A percentile compares a stretch with the other conserved stretches of the same genome.
Conservation (phyloP, 2,888 invertebrate species). For the Trichopria drosophilae region DNA sequence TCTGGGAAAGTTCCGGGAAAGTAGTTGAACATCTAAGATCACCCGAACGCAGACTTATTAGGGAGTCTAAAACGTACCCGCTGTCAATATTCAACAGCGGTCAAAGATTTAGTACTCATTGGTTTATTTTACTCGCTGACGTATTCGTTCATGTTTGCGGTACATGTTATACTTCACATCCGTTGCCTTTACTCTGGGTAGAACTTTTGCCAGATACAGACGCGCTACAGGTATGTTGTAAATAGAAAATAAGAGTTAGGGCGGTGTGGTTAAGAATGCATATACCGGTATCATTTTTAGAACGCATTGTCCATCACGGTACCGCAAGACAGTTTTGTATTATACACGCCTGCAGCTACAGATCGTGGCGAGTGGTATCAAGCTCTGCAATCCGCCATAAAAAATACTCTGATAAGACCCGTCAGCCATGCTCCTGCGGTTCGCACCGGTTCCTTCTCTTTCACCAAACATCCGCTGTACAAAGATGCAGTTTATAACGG, state of each 20-base stretch:
- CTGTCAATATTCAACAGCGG: conserved; percentile 71
- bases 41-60: conserved; percentile 73
- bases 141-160: conserved; percentile 76
- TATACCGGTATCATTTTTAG: conserved; percentile 37
- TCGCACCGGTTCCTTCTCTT: conserved; percentile 73
- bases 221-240: conserved; percentile 59
- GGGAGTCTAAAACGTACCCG: conserved; percentile 75
- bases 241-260: neutral
- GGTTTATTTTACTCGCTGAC: conserved; percentile 82
- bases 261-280: conserved; percentile 1
- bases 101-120: conserved; percentile 75
- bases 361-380: conserved; percentile 82
- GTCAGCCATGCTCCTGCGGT: conserved; percentile 70
- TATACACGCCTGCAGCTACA: conserved; percentile 68
- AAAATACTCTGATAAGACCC: conserved; percentile 67
- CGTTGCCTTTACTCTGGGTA: conserved; percentile 78
- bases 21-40: conserved; percentile 66
- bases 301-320: conserved; percentile 72
- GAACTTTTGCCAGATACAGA: conserved; percentile 72
- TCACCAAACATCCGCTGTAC: conserved; percentile 71
- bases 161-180: conserved; percentile 68
- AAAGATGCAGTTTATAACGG: conserved; percentile 80
- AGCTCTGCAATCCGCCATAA: conserved; percentile 74
- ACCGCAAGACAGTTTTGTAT: conserved; percentile 76
- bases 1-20: conserved; percentile 75